Percentiles rank a stretch among this genome's conserved stretches.
phyloP scores from a whole-genome alignment of 2,888 invertebrate species.

The Loripinus fragilis region DNA sequence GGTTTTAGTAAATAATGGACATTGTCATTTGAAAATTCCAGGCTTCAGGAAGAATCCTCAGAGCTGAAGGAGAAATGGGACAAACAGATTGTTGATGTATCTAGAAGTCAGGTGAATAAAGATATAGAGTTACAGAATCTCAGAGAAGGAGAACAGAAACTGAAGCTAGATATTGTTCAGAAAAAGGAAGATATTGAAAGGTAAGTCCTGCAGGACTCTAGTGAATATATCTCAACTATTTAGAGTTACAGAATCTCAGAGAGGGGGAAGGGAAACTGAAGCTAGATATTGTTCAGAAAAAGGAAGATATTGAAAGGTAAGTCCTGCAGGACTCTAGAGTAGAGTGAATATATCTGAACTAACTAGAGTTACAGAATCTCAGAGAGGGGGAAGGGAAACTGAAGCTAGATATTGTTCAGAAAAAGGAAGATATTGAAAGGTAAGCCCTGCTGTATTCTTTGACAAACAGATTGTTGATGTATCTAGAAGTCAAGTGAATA shows the following conservation, averaged over 20 bases:
- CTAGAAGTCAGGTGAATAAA: slow-evolving; percentile 70
- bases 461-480: slow-evolving; percentile 74
- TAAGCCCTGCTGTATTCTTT: too few relatives aligned
- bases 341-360: too few relatives aligned
- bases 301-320: slow-evolving; percentile 7
- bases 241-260: too few relatives aligned
- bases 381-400: slow-evolving; percentile 74
- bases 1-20: slow-evolving; percentile 63
- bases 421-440: slow-evolving; percentile 80
- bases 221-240: too few relatives aligned
- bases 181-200: slow-evolving; percentile 79
- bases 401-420: slow-evolving; percentile 73
- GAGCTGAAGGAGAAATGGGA: slow-evolving; percentile 75
- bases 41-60: slow-evolving; percentile 73
- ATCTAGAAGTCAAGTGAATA: slow-evolving; percentile 71
- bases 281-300: not conserved
- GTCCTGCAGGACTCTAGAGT: not conserved
- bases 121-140: slow-evolving; percentile 76
- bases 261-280: slow-evolving; percentile 1
- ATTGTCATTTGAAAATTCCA: slow-evolving; percentile 37
- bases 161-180: slow-evolving; percentile 74
- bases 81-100: slow-evolving; percentile 72
- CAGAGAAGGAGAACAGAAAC: slow-evolving; percentile 71
- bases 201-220: too few relatives aligned
- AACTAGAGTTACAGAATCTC: slow-evolving; percentile 73